Percentiles rank a stretch among this genome's conserved stretches.
Evolutionary conservation across 2,797 vertebrate genomes (phyloP).

Genomic region (Malacoctenus gilli): DNA sequence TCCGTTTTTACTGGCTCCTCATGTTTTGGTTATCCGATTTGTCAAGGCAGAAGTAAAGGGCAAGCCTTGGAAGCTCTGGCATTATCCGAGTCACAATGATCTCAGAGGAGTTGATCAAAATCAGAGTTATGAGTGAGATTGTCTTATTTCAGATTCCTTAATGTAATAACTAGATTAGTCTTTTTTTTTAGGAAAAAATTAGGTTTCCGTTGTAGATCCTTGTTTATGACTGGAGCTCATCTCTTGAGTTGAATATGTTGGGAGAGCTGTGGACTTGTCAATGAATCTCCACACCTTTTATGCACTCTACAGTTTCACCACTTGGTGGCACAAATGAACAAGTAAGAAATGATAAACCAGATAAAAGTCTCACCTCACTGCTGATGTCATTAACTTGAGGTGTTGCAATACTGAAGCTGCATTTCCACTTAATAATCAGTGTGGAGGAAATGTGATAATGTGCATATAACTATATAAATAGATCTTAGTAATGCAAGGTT

Average conservation of each 20-base stretch:
- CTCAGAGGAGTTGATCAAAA: conserved; percentile 15
- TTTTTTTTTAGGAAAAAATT: too few relatives aligned
- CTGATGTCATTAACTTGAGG: conserved; percentile 57
- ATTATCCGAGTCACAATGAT: not conserved
- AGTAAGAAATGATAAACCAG: conserved; percentile 55
- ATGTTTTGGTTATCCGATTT: conserved; percentile 35
- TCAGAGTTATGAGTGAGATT: not conserved
- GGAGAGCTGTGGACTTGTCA: conserved; percentile 6
- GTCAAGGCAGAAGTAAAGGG: conserved; percentile 27
- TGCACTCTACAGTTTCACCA: conserved; percentile 64
- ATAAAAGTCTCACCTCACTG: conserved; percentile 44
- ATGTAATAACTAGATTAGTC: too few relatives aligned
- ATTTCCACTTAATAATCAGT: conserved; percentile 17
- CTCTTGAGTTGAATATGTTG: conserved; percentile 6
- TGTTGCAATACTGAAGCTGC: conserved; percentile 30
- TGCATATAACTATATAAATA: too few relatives aligned
- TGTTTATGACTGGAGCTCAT: too few relatives aligned
- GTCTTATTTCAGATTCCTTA: too few relatives aligned
- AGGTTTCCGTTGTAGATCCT: too few relatives aligned
- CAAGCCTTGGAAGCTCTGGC: conserved; percentile 20
- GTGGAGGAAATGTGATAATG: conserved; percentile 8
- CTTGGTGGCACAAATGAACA: conserved; percentile 81
- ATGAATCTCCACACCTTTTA: conserved; percentile 1
- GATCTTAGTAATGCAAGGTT: too few relatives aligned
- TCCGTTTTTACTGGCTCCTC: conserved; percentile 8